Base-by-base conservation (phyloP, 2,888 invertebrate species). In the Orthosia gothica region DNA sequence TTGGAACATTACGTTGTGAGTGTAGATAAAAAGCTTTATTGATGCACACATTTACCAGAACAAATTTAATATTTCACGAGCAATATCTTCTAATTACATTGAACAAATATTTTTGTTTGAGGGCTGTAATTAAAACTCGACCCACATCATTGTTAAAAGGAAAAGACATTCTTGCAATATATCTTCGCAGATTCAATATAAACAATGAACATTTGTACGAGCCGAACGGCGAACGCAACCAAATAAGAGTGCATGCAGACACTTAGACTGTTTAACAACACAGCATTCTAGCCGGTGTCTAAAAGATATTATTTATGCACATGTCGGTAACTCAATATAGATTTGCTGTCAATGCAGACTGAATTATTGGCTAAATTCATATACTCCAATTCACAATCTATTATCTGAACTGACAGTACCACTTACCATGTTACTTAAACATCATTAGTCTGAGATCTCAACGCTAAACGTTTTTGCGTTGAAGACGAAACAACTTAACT, bases 41-140 rank as follows among this genome's bases (percentile, higher is more conserved):
- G 9, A 12, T n/a, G 40, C 12, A 15, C 3, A 15, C 13, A 2
- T 26, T 32, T 15, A 45, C 11, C 18, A 20, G 13, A 40, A 71
- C 12, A 16, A 40, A 20, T 2, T 54, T 40, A 40, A 32, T 50
- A 16, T 50, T 32, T 61, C 16, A 13, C 50, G 12, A 49, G 13
- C 20, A 32, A 40, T 40, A 55, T 45, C 50, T 49, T 55, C 18
- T 20, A 26, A 74, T 67, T 55, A 62, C 5, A 20, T 40, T 40
- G 2, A 18, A 76, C 49, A 76, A 76, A 76, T 76, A 75, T 70
- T 76, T 70, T 40, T 70, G 49, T n/a, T 32, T 32, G 7, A 15
- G 40, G 11, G 13, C 15, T 62, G 18, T 62, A 62, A 76, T 70
- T 63, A 57, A 76, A 70, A 62, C 13, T 32, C 23, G 13, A 70